phyloP scores from a whole-genome alignment of 2,113 vertebrate species.

The Podarcis raffonei region DNA sequence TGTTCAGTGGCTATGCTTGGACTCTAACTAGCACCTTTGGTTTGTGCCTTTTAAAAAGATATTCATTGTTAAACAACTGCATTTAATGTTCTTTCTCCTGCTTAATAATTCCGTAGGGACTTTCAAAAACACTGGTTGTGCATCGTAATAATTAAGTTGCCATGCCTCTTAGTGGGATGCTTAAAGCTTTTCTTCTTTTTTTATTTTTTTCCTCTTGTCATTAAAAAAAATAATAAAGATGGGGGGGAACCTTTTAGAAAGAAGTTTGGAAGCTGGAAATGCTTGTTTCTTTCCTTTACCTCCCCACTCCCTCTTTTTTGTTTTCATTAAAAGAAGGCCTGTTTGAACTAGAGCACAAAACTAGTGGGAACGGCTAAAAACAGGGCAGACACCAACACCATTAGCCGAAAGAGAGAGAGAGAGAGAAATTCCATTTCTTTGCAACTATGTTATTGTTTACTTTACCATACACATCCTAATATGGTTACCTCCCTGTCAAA shows the following conservation, averaged over 20 bases:
- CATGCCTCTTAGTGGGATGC: conserved; percentile 68
- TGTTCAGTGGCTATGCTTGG: background rate
- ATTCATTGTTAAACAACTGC: background rate
- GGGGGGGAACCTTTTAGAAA: conserved; percentile 63
- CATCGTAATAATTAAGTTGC: conserved; percentile 52
- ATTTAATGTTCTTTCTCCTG: background rate
- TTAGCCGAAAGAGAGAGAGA: conserved; percentile 68
- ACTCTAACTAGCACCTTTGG: conserved; percentile 36
- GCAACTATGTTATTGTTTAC: conserved; percentile 99
- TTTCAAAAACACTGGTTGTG: background rate
- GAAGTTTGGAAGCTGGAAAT: conserved; percentile 76
- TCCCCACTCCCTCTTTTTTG: background rate
- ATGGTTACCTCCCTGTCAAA: conserved; percentile 92
- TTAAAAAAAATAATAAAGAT: conserved; percentile 54
- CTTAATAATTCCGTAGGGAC: background rate
- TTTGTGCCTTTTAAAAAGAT: conserved; percentile 23
- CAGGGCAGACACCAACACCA: conserved; percentile 88
- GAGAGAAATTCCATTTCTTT: conserved; percentile 86
- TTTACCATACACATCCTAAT: conserved; percentile 96
- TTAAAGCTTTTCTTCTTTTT: conserved; percentile 65
- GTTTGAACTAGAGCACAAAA: conserved; percentile 73
- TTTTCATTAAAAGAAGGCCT: conserved; percentile 71
- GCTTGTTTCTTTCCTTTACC: background rate
- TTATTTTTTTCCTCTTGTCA: conserved; percentile 34
- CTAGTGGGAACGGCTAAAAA: conserved; percentile 78